These are phyloP conservation scores for Onychomys torridus DNA, from an alignment of 2,797 vertebrate genomes.

Conservation along the genomic window DNA sequence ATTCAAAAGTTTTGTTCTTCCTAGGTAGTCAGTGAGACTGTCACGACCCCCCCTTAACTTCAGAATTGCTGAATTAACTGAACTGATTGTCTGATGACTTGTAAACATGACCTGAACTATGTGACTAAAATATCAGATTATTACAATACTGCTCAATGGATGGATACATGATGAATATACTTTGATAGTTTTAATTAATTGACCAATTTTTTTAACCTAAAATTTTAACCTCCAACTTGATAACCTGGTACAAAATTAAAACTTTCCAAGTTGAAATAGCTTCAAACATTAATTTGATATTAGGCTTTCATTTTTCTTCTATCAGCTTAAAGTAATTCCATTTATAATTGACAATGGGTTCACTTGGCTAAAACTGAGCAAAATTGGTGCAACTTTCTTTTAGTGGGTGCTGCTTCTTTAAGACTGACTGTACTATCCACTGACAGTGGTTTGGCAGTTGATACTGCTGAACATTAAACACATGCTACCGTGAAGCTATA, in stretches of 20 bases:
- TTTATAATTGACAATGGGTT: conserved; percentile 69
- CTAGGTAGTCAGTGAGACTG: conserved; percentile 36
- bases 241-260: conserved; percentile 59
- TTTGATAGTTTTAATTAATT: conserved; percentile 64
- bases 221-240: conserved; percentile 59
- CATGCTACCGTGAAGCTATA: conserved; percentile 81
- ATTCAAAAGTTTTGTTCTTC: conserved; percentile 50
- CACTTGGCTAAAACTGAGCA: conserved; percentile 80
- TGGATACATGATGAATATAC: conserved; percentile 57
- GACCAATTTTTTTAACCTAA: conserved; percentile 55
- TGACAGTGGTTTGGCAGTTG: conserved; percentile 80
- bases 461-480: conserved; percentile 74
- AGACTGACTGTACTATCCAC: conserved; percentile 78
- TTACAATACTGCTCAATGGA: conserved; percentile 36
- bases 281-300: conserved; percentile 53
- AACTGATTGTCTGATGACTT: conserved; percentile 53
- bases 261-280: conserved; percentile 30
- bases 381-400: conserved; percentile 78
- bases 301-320: conserved; percentile 46
- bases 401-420: conserved; percentile 68
- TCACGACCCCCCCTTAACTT: conserved; percentile 40
- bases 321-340: conserved; percentile 75
- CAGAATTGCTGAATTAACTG: conserved; percentile 38
- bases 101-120: conserved; percentile 62
- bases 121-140: conserved; percentile 64